Percentiles rank a stretch among this genome's conserved stretches.
These are phyloP conservation scores for Apogon talboti DNA, from an alignment of 2,797 vertebrate species.

Conservation along the genomic window DNA sequence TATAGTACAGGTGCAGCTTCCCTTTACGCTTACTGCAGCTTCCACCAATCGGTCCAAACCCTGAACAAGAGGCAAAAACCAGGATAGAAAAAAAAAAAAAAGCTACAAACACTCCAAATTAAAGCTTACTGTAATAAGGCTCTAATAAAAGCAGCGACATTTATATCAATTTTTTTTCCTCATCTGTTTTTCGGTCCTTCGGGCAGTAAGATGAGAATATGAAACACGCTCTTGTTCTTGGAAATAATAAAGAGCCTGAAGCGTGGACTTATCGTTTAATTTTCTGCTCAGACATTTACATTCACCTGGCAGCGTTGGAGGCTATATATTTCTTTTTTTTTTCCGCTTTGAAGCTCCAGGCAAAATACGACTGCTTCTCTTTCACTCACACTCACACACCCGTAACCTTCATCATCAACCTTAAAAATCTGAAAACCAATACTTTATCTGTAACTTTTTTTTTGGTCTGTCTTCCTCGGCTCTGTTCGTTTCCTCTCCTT, in stretches of 20 bases:
- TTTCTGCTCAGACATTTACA: background rate
- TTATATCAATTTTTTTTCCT: too few species aligned
- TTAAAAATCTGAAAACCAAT: conserved; percentile 59
- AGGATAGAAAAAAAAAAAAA: too few species aligned
- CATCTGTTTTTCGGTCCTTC: too few species aligned
- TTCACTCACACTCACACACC: conserved; percentile 11
- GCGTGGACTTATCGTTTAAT: conserved; percentile 8
- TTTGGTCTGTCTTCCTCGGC: background rate
- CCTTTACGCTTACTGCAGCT: too few species aligned
- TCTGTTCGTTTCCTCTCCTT: background rate
- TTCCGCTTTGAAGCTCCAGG: conserved; percentile 16
- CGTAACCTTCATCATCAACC: conserved; percentile 37
- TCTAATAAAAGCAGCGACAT: too few species aligned
- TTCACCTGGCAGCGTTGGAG: conserved; percentile 16
- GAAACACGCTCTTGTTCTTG: background rate
- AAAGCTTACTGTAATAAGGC: too few species aligned
- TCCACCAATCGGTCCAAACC: too few species aligned
- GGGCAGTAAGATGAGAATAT: too few species aligned
- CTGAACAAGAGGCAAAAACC: too few species aligned
- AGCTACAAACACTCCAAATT: too few species aligned
- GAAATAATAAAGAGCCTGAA: background rate
- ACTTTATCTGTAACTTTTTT: conserved; percentile 28
- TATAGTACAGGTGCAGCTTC: too few species aligned
- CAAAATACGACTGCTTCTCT: conserved; percentile 11
- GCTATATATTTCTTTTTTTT: conserved; percentile 6